Evolutionary conservation across 2,797 vertebrate species (phyloP).

Genomic region (Amphiprion clarkii): DNA sequence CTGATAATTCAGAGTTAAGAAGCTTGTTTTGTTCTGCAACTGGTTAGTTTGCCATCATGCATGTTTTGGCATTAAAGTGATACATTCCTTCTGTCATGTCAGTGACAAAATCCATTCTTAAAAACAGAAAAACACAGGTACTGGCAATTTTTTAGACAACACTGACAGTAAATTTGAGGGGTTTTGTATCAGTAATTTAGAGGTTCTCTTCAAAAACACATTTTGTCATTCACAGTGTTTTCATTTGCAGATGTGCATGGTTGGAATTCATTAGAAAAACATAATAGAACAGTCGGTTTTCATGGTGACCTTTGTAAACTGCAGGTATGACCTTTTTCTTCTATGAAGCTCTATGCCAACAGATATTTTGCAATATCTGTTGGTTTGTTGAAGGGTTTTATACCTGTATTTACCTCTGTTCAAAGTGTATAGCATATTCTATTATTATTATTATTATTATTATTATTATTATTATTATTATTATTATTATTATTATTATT

Average conservation of each 20-base stretch:
- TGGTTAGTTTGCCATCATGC: slow-evolving; percentile 41
- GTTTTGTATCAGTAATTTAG: not conserved
- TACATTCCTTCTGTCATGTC: slow-evolving; percentile 1
- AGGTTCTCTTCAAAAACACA: too few species aligned
- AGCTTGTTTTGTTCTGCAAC: slow-evolving; percentile 40
- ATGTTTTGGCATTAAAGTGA: slow-evolving; percentile 14
- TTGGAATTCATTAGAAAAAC: slow-evolving; percentile 6
- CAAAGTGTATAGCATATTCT: slow-evolving; percentile 24
- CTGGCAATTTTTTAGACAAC: not conserved
- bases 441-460: not conserved
- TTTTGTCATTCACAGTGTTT: not conserved
- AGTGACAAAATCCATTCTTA: not conserved
- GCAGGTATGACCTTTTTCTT: slow-evolving; percentile 18
- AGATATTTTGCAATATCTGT: slow-evolving; percentile 25
- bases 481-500: too few species aligned
- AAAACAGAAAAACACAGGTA: not conserved
- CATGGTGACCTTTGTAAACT: slow-evolving; percentile 39
- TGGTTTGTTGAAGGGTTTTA: slow-evolving; percentile 21
- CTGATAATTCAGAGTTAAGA: slow-evolving; percentile 57
- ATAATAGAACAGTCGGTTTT: slow-evolving; percentile 25
- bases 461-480: too few species aligned
- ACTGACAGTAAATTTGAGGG: slow-evolving; percentile 5
- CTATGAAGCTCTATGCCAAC: slow-evolving; percentile 5
- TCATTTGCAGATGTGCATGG: not conserved
- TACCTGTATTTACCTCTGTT: slow-evolving; percentile 19